phyloP scores from a whole-genome alignment of 2,113 vertebrate genomes.

The Camelus bactrianus region DNA sequence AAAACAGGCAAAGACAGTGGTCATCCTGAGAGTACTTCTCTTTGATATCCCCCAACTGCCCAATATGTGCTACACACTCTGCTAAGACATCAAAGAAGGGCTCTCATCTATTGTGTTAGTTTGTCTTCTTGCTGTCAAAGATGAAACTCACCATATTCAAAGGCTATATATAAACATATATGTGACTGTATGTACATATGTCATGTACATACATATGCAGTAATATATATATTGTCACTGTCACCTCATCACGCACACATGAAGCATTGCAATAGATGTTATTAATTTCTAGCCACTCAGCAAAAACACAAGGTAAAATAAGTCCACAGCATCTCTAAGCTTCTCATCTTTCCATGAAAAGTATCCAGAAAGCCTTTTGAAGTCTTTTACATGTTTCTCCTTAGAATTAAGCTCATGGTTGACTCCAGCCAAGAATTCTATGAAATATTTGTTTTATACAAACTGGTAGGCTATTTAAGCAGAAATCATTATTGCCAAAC shows the following conservation, averaged over 20 bases:
- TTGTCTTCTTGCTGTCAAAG: not conserved
- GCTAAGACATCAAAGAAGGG: not conserved
- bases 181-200: not conserved
- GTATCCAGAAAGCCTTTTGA: not conserved
- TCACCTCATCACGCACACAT: not conserved
- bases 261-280: not conserved
- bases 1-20: not conserved
- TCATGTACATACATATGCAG: too few relatives aligned
- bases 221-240: too few relatives aligned
- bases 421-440: not conserved
- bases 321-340: not conserved
- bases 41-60: not conserved
- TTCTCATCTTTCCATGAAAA: not conserved
- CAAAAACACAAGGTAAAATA: not conserved
- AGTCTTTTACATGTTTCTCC: not conserved
- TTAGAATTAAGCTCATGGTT: not conserved
- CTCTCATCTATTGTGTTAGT: not conserved
- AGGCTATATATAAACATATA: not conserved
- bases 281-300: not conserved
- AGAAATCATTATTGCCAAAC: not conserved
- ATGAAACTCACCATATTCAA: not conserved
- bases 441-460: not conserved
- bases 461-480: not conserved
- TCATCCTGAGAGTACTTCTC: too few relatives aligned
- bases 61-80: not conserved